phyloP scores from a whole-genome alignment of 2,888 invertebrate genomes.

The Lepidonotus clava region DNA sequence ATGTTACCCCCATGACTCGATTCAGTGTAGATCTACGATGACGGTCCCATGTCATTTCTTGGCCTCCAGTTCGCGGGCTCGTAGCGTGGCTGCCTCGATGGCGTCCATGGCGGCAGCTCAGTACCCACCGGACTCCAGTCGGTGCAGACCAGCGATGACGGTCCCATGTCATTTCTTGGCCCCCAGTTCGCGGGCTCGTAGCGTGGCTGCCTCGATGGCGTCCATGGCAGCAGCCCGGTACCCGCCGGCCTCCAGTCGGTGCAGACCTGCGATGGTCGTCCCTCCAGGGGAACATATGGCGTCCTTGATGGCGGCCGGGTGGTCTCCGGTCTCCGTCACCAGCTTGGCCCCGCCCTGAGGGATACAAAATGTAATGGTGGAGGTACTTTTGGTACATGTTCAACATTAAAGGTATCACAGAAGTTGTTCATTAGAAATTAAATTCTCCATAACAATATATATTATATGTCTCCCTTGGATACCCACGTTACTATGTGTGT shows the following conservation, averaged over 20 bases:
- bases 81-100: constrained; percentile 89
- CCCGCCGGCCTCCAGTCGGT: constrained; percentile 89
- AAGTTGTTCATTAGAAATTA: too few species aligned
- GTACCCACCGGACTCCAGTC: constrained; percentile 90
- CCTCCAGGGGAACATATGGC: constrained; percentile 94
- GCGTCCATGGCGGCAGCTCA: constrained; percentile 92
- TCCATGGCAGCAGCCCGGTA: constrained; percentile 91
- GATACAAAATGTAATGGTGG: background rate
- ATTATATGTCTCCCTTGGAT: too few species aligned
- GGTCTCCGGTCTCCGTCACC: constrained; percentile 87
- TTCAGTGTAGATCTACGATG: too few species aligned
- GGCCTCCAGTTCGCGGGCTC: constrained; percentile 71
- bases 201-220: constrained; percentile 92
- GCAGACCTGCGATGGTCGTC: constrained; percentile 94
- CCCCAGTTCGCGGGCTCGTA: constrained; percentile 73
- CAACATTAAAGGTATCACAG: background rate
- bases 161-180: constrained; percentile 82
- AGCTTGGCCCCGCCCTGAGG: constrained; percentile 90
- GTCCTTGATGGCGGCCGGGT: constrained; percentile 93
- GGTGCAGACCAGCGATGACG: constrained; percentile 94
- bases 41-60: background rate
- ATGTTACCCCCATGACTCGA: too few species aligned
- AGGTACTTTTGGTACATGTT: background rate
- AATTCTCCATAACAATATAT: too few species aligned
- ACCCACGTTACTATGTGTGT: too few species aligned